Base-by-base conservation (phyloP, 2,888 invertebrate genomes). In the Polyploca ridens region DNA sequence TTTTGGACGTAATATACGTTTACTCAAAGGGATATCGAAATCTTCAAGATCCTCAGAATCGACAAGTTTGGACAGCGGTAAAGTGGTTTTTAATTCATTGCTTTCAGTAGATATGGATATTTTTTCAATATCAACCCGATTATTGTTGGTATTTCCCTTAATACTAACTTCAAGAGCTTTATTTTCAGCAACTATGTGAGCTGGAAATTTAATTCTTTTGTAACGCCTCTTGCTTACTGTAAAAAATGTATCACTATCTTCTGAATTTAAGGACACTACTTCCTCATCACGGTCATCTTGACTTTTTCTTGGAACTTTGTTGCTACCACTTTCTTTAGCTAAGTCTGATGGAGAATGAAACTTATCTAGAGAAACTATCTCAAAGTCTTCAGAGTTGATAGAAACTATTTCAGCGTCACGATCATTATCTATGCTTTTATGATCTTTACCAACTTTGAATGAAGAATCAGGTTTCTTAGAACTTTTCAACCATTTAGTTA, bases 401-500 rank as follows among this genome's bases (percentile, higher is more conserved):
- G 46, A 46, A n/a, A 46, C n/a, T 14, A 46, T 19, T 8, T 54
- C 54, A 10, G 54, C 8, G 6, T 54, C 54, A n/a, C 19, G 19
- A 19, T 54, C 54, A 19, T 19, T 54, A 10, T 54, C 54, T 54
- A 19, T 8, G 16, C 54, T 54, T n/a, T 54, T 54, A 19, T 10
- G 19, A 10, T 10, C 10, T 19, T 10, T 54, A 0, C 10, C 19
- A 10, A 10, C 54, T 54, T 54, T 54, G 54, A 49, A 16, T 16
- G 49, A 16, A 49, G 49, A 49, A 49, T n/a, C 49, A 7, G 5
- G 14, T 46, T 71, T 63, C 63, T 75, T 83, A 10, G 72, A 73
- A 33, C 75, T 73, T 14, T 79, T 69, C 72, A 75, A 86, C 35
- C 80, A 76, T 74, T 76, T 86, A 44, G 69, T 71, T 0, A 66